phyloP scores from a whole-genome alignment of 64 coral and sea anemone genomes.

The Pocillopora verrucosa region DNA sequence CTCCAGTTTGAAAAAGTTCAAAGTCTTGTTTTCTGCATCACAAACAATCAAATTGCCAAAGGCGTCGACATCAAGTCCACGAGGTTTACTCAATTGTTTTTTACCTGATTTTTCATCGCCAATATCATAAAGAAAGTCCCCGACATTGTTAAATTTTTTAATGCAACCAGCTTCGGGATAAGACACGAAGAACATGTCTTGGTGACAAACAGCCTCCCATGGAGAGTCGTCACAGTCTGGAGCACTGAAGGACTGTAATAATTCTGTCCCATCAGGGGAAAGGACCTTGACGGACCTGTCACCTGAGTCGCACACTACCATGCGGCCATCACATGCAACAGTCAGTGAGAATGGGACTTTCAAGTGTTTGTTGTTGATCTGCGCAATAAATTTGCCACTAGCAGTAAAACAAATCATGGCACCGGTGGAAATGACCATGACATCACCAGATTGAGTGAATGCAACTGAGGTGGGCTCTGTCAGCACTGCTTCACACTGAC shows the following conservation, averaged over 20 bases:
- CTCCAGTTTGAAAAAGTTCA: too few relatives aligned
- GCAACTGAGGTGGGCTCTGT: too few relatives aligned
- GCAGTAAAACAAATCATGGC: not conserved
- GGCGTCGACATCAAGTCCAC: too few relatives aligned
- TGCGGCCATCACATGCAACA: not conserved
- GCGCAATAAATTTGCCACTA: not conserved
- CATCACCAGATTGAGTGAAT: not conserved
- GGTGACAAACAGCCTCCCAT: not conserved
- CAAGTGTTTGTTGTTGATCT: not conserved
- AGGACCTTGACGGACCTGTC: not conserved
- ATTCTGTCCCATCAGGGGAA: not conserved
- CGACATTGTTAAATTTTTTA: not conserved
- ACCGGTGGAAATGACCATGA: not conserved
- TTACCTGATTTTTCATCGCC: too few relatives aligned
- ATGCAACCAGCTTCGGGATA: not conserved
- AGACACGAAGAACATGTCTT: not conserved
- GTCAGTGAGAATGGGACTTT: not conserved
- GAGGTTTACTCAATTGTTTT: too few relatives aligned
- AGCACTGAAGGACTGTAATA: not conserved
- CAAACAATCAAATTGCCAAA: too few relatives aligned
- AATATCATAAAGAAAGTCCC: not conserved
- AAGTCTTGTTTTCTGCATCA: too few relatives aligned
- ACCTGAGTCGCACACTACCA: conserved; percentile 1
- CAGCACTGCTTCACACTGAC: too few relatives aligned
- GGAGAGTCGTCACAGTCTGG: not conserved